Evolutionary conservation across 2,888 invertebrate species (phyloP).

Genomic region (Hydriomena furcata): DNA sequence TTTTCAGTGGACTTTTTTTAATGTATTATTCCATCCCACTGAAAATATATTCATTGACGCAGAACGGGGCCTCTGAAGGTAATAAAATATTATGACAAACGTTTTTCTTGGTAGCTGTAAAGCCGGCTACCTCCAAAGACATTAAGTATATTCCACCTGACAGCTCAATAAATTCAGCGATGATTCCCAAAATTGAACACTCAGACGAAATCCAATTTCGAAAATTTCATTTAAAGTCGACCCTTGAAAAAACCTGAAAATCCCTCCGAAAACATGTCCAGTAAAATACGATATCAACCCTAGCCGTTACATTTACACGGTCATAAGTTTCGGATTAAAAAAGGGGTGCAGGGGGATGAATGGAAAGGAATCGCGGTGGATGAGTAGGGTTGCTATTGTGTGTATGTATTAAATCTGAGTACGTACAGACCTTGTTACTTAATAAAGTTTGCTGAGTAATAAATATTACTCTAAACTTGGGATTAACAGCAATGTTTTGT

Average conservation of each 20-base stretch:
- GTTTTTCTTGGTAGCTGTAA: background rate
- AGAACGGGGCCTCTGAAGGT: too few relatives aligned
- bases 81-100: background rate
- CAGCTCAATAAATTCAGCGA: conserved; percentile 22
- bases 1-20: too few relatives aligned
- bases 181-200: conserved; percentile 26
- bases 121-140: background rate
- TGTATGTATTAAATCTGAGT: conserved; percentile 19
- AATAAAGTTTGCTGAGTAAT: too few relatives aligned
- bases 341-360: conserved; percentile 50
- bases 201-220: conserved; percentile 33
- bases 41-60: too few relatives aligned
- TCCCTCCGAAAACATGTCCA: conserved; percentile 52
- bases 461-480: too few relatives aligned
- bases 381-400: conserved; percentile 36
- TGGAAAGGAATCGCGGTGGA: conserved; percentile 37
- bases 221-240: conserved; percentile 36
- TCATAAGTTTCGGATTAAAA: conserved; percentile 77
- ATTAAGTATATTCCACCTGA: conserved; percentile 16
- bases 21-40: too few relatives aligned
- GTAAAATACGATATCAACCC: conserved; percentile 74
- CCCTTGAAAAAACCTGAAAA: conserved; percentile 43
- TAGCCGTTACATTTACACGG: conserved; percentile 65
- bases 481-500: too few relatives aligned
- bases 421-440: conserved; percentile 12